Conservation (phyloP, 2,113 vertebrate species). For the Laterallus jamaicensis region DNA sequence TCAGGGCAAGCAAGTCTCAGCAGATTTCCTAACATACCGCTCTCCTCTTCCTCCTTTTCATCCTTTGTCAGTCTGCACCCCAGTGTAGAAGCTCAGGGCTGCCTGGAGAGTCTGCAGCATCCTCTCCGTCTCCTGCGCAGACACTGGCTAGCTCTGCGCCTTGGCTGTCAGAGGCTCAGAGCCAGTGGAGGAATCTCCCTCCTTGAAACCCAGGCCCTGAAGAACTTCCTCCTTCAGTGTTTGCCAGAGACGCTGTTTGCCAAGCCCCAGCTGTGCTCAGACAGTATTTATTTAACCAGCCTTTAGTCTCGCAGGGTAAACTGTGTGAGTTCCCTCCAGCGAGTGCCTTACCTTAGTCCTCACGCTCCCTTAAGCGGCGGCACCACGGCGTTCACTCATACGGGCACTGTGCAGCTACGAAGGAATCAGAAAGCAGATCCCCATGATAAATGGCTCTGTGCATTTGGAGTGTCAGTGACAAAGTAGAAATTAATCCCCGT, state of each 20-base stretch:
- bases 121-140: background rate
- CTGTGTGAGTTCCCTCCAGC: background rate
- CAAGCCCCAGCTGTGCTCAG: slow-evolving; percentile 24
- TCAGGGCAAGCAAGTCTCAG: background rate
- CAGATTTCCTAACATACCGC: background rate
- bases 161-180: background rate
- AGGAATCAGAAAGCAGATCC: slow-evolving; percentile 42
- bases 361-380: background rate
- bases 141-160: background rate
- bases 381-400: background rate
- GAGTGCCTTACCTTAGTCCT: background rate
- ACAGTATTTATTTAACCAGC: slow-evolving; percentile 26
- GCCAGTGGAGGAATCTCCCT: background rate
- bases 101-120: background rate
- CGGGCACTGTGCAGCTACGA: background rate
- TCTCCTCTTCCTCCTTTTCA: background rate
- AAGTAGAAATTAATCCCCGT: slow-evolving; percentile 47
- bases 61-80: background rate
- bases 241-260: background rate
- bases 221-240: background rate
- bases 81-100: fast-evolving
- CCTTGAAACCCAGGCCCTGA: background rate
- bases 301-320: background rate
- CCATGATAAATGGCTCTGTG: background rate
- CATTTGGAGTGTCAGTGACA: slow-evolving; percentile 39